Base-by-base conservation (phyloP, 2,113 vertebrate genomes). In the Marcusenius ussheri region DNA sequence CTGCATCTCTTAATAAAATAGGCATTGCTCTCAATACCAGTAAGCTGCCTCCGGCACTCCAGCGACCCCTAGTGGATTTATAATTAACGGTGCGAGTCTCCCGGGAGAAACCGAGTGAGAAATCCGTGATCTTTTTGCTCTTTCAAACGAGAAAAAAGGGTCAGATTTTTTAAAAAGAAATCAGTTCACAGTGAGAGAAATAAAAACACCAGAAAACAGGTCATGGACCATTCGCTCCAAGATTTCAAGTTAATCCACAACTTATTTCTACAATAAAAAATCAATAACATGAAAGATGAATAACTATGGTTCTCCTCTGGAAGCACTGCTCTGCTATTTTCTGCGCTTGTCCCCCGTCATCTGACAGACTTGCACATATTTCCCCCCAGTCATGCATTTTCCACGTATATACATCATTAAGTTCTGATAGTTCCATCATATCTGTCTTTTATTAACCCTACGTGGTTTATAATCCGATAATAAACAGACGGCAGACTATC, bases 1-100 rank as follows among this genome's bases (percentile, higher is more conserved):
- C 31, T 7, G 3, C 45, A 24, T 45, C 19, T 47, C 39, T 84
- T 84, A 39, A 84, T 24, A 84, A 46, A 84, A 84, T 10, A 46
- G 21, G 83, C 83, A 24, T 45, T 46, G 45, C 39, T 47, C 42
- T 47, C 24, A 46, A 47, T 84, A 47, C 45, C 8, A 47, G 7
- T 8, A 46, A 24, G 2, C 27, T 27, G 84, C 49, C 85, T 53
- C 27, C 50, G 49, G n/a, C 24, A 31, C 85, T 87, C 85, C 50
- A 47, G 85, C 47, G 47, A 47, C 85, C 50, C 85, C 85, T 87
- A 87, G 85, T 87, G 84, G 84, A 85, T 27, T 24, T 83, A n/a
- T 31, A 46, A 85, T 17, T 42, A 49, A 85, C 42, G 1, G 17
- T 21, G 15, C 35, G 80, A 45, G 2, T 19, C 5, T 51, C 84